Conservation (phyloP, 23 tunicate species). For the Oikopleura albicans region DNA sequence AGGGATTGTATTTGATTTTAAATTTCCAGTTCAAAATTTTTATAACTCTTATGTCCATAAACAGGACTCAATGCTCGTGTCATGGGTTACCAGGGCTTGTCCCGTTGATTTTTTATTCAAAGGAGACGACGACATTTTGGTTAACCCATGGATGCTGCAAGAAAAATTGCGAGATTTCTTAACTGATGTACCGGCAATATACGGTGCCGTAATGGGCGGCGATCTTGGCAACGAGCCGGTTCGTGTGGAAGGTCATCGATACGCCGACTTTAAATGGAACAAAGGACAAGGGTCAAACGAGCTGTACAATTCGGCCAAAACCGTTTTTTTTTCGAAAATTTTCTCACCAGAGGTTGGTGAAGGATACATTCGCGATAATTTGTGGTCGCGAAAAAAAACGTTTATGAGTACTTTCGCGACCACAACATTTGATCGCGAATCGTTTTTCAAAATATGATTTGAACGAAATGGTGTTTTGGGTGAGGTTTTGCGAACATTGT, state of each 20-base stretch:
- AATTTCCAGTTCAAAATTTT: neutral
- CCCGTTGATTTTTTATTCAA: neutral
- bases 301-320: too few relatives aligned
- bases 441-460: too few relatives aligned
- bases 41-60: too few relatives aligned
- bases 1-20: neutral
- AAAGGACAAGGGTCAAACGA: too few relatives aligned
- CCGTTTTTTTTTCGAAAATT: too few relatives aligned
- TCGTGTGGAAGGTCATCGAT: neutral
- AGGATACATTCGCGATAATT: too few relatives aligned
- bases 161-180: neutral
- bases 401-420: too few relatives aligned
- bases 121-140: constrained; percentile 21
- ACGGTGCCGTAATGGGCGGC: neutral
- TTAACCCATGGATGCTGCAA: neutral
- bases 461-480: too few relatives aligned
- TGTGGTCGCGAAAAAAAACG: too few relatives aligned
- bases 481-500: too few relatives aligned
- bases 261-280: neutral
- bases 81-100: neutral
- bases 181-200: neutral
- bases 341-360: too few relatives aligned
- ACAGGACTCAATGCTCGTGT: neutral
- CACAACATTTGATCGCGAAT: too few relatives aligned
- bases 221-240: neutral